Base-by-base conservation (phyloP, 2,797 vertebrate genomes). In the Spondyliosoma cantharus region DNA sequence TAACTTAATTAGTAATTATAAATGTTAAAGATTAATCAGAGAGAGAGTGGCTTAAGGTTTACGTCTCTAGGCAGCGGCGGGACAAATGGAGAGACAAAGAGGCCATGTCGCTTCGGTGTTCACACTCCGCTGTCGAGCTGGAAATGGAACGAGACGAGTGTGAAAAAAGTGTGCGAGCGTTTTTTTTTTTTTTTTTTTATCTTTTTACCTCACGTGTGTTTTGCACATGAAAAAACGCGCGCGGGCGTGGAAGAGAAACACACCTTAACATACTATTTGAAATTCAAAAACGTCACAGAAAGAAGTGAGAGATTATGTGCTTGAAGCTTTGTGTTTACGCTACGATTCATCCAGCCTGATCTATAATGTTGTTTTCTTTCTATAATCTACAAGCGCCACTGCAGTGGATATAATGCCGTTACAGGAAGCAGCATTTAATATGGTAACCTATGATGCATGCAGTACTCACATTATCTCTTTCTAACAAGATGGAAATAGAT, bases 1-100 rank as follows among this genome's bases (percentile, higher is more conserved):
- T 96, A 96, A 98, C 97, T 98, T 97, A 98, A 97, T 98, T 97
- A 97, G 96, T 97, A 97, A 97, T 96, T 97, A 96, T 96, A 94
- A 95, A 96, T 96, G 96, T 98, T 97, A 97, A 98, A 97, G 96
- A 98, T 97, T 97, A 97, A 98, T 97, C 96, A 95, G 95, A 95
- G 95, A 95, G 95, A 93, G 95, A 95, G 93, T 94, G 93, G 96
- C 96, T 97, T 97, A 97, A 97, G 96, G 96, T 96, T 96, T 96
- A 94, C 86, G 95, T 97, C 97, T 97, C 96, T 92, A 92, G 95
- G 94, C 89, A 77, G 90, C 77, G 68, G 52, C 45, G 86, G 84
- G 88, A 92, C 92, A 92, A 94, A 94, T 94, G 94, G 94, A 95
- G 95, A 96, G 96, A 96, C 96, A 96, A 95, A 94, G 94, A 93